Conservation (phyloP, 37 sponge, comb jelly and placozoan genomes). For the Dysidea cf. avara region DNA sequence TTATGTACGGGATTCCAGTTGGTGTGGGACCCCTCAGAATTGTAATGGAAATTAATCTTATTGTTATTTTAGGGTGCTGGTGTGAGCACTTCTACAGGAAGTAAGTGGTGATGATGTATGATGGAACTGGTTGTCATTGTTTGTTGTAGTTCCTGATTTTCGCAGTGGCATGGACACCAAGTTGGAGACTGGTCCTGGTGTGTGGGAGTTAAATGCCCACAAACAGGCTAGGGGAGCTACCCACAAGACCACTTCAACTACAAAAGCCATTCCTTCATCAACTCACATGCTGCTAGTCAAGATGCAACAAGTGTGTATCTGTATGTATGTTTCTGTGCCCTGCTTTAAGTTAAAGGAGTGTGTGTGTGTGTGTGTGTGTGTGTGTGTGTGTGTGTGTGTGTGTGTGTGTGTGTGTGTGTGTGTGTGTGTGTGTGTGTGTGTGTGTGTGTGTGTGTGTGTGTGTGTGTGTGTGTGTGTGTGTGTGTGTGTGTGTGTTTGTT, state of each 20-base stretch:
- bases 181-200: conserved; percentile 49
- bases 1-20: too few species aligned
- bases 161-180: conserved; percentile 55
- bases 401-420: too few species aligned
- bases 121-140: background rate
- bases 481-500: too few species aligned
- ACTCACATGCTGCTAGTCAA: conserved; percentile 52
- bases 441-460: too few species aligned
- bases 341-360: too few species aligned
- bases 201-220: conserved; percentile 46
- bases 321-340: too few species aligned
- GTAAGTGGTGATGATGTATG: conserved; percentile 19
- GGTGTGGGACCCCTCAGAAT: too few species aligned
- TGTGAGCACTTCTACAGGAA: conserved; percentile 39
- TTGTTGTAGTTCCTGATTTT: conserved; percentile 49
- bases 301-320: conserved; percentile 8
- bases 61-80: conserved; percentile 53
- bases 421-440: too few species aligned
- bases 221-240: background rate
- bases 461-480: too few species aligned
- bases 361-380: too few species aligned
- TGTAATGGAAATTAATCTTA: too few species aligned
- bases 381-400: too few species aligned
- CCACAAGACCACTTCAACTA: conserved; percentile 6
- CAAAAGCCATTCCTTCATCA: conserved; percentile 44